Percentiles rank a stretch among this genome's conserved stretches.
phyloP scores from a whole-genome alignment of 2,113 vertebrate species.

The Tenrec ecaudatus region DNA sequence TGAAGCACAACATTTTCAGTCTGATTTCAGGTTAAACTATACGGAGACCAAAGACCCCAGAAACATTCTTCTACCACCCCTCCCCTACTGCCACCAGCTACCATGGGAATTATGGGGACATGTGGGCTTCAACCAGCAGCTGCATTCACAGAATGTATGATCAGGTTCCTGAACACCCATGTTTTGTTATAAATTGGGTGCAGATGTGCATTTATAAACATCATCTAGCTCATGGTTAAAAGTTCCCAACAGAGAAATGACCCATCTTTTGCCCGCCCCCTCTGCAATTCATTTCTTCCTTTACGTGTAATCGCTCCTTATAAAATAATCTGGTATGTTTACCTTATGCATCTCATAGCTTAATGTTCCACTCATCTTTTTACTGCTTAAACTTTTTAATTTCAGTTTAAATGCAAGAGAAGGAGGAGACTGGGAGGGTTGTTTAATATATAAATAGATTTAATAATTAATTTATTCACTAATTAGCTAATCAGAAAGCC shows the following conservation, averaged over 20 bases:
- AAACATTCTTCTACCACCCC: neutral
- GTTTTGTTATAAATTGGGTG: conserved; percentile 74
- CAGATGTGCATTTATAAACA: conserved; percentile 42
- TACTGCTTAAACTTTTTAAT: conserved; percentile 1
- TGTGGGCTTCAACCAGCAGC: conserved; percentile 70
- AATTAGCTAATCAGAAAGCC: conserved; percentile 66
- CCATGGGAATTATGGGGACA: neutral
- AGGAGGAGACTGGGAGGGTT: neutral
- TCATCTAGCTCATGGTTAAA: neutral
- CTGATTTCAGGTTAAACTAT: conserved; percentile 72
- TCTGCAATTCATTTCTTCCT: neutral
- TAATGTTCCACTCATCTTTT: conserved; percentile 12
- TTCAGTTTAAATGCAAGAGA: conserved; percentile 32
- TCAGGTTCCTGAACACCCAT: conserved; percentile 61
- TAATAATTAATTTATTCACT: conserved; percentile 84
- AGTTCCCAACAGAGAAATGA: neutral
- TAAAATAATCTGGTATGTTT: neutral
- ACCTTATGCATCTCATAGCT: neutral
- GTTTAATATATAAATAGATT: conserved; percentile 67
- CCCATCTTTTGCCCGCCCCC: fast-evolving
- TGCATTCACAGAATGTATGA: conserved; percentile 53
- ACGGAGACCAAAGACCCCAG: conserved; percentile 63
- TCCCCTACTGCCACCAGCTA: neutral
- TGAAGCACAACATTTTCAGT: conserved; percentile 54
- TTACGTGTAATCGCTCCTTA: neutral